Evolutionary conservation across 1,140 invertebrate genomes (phyloP), one percentile per base, ranked within the genome.

Genomic region (Wiebesia pumilae): DNA sequence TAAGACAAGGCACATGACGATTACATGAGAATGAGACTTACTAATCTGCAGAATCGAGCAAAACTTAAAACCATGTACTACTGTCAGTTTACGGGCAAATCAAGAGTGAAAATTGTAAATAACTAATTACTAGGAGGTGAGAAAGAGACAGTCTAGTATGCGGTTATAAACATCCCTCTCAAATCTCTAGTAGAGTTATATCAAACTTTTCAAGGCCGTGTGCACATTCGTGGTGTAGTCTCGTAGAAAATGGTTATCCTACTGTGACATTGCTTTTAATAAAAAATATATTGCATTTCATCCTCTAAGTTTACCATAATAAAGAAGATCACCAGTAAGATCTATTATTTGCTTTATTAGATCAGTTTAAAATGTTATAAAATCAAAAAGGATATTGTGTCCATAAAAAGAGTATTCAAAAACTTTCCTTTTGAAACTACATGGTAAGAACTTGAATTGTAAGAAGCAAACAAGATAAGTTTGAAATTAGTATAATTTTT

Each of bases 51-150:
- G 21, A 75, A 24, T 75, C 38, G 38, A 75, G 40, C 71, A 75
- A 75, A 75, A 75, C 71, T 75, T 75, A 38, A 75, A 73, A 75
- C 40, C 19, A 75, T 75, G 71, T 75, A 51, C 24, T 51, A 58
- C 77, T 33, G 30, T 79, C 47, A 54, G n/a, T 47, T 79, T 30
- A 33, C 51, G 47, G 58, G 27, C 54, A 43, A 47, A 54, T 7
- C 27, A 75, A 75, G 21, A 75, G 33, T 43, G 43, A 43, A 33
- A 79, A 54, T 54, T 79, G 51, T 79, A 79, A 79, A 58, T 79
- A 79, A 54, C 47, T 79, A 79, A 79, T 79, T 54, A 77, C 27
- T 1, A 79, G 2, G n/a, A 58, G n/a, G 51, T 79, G 51, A 35
- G 33, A 54, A 54, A 0, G 19, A 33, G 3, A 21, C 14, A 54